Base-by-base conservation (phyloP, 2,113 vertebrate genomes). In the Onychostruthus taczanowskii region DNA sequence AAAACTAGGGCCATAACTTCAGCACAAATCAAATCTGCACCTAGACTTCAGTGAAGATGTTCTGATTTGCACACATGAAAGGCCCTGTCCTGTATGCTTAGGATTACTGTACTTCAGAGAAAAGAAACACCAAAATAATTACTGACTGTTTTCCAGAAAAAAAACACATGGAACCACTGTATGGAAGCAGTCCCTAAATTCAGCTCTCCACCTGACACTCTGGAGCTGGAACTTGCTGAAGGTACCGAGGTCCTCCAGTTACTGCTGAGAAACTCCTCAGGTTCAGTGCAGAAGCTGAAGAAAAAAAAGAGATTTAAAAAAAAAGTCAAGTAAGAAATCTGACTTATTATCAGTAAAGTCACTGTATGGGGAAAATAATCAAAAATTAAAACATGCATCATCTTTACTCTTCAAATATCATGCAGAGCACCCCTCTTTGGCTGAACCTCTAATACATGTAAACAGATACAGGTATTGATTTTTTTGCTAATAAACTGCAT, bases 401-500 rank as follows among this genome's bases (percentile, higher is more conserved):
- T 50, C 7, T 72, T 73, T 61, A 26, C 67, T 69, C 21, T 70
- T 68, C 81, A 68, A 74, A 55, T 43, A 46, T 24, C 63, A 62
- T 46, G 44, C 35, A 55, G 44, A 84, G 46, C 26, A 78, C 15
- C 50, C 31, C 43, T 53, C 10, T 91, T 87, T 43, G 72, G 44
- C 55, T 43, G 39, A 95, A 58, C 19, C 13, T 95, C n/a, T 58
- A 50, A 24, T 52, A 85, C 1, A 1, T 64, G 14, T 33, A 55
- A 83, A 68, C 33, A 69, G 75, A 83, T 68, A 35, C 4, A 24
- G 8, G 15, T 59, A 92, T 94, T 94, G 90, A 93, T 91, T 92
- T 92, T 94, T 87, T 90, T 87, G 44, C 55, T 88, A 94, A 84
- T 95, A 90, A 90, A 93, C 74, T 74, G 83, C 91, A 87, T 75